Base-by-base conservation (phyloP, 2,888 invertebrate genomes). In the Dermolepida albohirtum region DNA sequence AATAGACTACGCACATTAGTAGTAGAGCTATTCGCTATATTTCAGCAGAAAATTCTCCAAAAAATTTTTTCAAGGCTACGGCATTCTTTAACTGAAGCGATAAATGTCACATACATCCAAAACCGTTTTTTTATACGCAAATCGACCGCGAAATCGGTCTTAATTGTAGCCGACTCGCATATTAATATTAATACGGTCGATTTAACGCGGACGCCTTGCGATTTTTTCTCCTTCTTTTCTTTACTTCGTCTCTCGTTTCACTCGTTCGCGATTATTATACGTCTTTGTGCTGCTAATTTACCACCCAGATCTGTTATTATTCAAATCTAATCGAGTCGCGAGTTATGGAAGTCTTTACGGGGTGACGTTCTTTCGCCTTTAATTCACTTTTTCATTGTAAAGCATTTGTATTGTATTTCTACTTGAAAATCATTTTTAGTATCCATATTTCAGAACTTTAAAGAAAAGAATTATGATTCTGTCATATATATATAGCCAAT, bases 101-200 rank as follows among this genome's bases (percentile, higher is more conserved):
- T 34, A 34, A 34, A 6, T 34, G 34, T 34, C 34, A 34, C 34
- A 34, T 10, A 34, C 34, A 34, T 34, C 6, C 6, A 34, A 34
- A 34, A 10, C 10, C 34, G 34, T 5, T 34, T 34, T 17, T 22
- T 16, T 49, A 17, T 22, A 17, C 11, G 49, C 10, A 49, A 49
- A 17, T 49, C 22, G 22, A 49, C 22, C 22, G 49, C 17, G 11
- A 49, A 49, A 49, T 49, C 49, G 1, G 22, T 22, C 49, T 22
- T 49, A 49, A 49, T 49, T 49, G 49, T 22, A 49, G 49, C 17
- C 11, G 17, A 49, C 22, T 49, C 17, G 49, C 17, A 49, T 49
- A 49, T 49, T 49, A 49, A 49, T 49, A 49, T 49, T 49, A 49
- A 49, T 49, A 49, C 49, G 22, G 17, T 49, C 49, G 17, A 22